Base-by-base conservation (phyloP, 2,888 invertebrate genomes). In the Eledone cirrhosa region DNA sequence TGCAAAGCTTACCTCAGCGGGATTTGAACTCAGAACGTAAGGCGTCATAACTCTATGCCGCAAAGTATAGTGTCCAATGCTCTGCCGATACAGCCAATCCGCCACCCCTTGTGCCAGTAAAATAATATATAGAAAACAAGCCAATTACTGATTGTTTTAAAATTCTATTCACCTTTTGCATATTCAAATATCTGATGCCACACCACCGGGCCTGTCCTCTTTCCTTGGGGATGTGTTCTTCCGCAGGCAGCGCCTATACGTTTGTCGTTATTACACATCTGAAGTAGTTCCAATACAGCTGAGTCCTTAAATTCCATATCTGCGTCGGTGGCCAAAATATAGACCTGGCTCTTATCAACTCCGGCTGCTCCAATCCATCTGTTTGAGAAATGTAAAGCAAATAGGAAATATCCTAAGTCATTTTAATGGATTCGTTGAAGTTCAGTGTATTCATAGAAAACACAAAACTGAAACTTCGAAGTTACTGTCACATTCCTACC, bases 101-200 rank as follows among this genome's bases (percentile, higher is more conserved):
- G n/a, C n/a, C n/a, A n/a, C n/a, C n/a, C n/a, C n/a, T n/a, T n/a
- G n/a, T n/a, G n/a, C n/a, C n/a, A n/a, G n/a, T n/a, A n/a, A n/a
- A n/a, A n/a, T n/a, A n/a, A n/a, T n/a, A n/a, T n/a, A n/a, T n/a
- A n/a, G n/a, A n/a, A n/a, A n/a, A n/a, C n/a, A n/a, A n/a, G n/a
- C n/a, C n/a, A n/a, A n/a, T n/a, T n/a, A n/a, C n/a, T n/a, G n/a
- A n/a, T n/a, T n/a, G n/a, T n/a, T n/a, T n/a, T n/a, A n/a, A n/a
- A 48, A 24, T 48, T 7, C 24, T 8, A 41, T 31, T 75, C 74
- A 86, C 86, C 86, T 85, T 86, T 86, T 14, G 86, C 86, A 74
- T 85, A 86, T 59, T 86, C 86, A 80, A 86, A 86, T 80, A 83
- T 84, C 75, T 86, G 86, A 33, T 84, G 83, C 85, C 86, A 85